A percentile compares a stretch with the other conserved stretches of the same genome.
These are phyloP conservation scores for Hiodon alosoides DNA, from an alignment of 2,113 vertebrate genomes.

Conservation along the genomic window DNA sequence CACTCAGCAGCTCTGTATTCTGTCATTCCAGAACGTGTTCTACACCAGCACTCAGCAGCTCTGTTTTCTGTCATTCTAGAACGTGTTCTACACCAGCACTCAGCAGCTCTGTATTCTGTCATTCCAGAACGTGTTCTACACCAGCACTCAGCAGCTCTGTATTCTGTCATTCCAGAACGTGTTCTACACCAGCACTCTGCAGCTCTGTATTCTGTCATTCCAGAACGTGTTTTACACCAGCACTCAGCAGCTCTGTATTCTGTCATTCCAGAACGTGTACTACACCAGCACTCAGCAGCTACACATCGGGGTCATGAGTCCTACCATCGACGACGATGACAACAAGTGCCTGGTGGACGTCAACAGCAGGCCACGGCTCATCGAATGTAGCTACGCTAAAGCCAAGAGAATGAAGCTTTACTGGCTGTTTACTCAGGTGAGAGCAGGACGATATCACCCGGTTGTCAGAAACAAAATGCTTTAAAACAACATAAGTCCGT, in stretches of 20 bases:
- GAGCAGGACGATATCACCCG: no score
- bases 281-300: conserved; percentile 88
- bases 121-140: background rate
- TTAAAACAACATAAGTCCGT: no score
- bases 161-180: background rate
- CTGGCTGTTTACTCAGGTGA: conserved; percentile 96
- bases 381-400: conserved; percentile 92
- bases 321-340: conserved; percentile 90
- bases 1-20: background rate
- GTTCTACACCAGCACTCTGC: no score
- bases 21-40: conserved; percentile 1
- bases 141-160: background rate
- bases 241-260: conserved; percentile 32
- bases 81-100: no score
- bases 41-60: background rate
- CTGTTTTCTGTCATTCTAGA: conserved; percentile 60
- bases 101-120: background rate
- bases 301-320: conserved; percentile 86
- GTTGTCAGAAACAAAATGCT: no score
- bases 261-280: conserved; percentile 85
- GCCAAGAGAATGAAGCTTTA: conserved; percentile 95
- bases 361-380: conserved; percentile 84
- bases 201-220: background rate
- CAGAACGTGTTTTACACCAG: background rate
- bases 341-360: conserved; percentile 98